Evolutionary conservation across 2,797 vertebrate species (phyloP).

Genomic region (Hephaestus fuliginosus): DNA sequence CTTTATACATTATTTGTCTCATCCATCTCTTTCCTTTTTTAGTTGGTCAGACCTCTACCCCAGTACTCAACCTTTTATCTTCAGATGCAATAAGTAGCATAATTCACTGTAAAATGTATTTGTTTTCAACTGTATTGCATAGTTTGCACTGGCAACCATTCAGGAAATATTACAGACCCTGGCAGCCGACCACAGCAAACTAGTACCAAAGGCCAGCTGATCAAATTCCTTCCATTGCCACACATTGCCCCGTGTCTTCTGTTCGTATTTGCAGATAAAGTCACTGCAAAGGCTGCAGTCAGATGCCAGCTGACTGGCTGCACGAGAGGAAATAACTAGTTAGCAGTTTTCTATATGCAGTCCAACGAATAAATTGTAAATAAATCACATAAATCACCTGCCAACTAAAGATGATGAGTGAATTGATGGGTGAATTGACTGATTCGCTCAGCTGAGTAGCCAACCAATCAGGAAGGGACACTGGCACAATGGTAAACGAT

Average conservation of each 20-base stretch:
- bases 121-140: not conserved
- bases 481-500: not conserved
- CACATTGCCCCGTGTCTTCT: not conserved
- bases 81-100: not conserved
- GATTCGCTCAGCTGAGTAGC: not conserved
- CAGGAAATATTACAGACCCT: not conserved
- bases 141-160: not conserved
- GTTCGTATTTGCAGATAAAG: conserved; percentile 1
- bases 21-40: conserved; percentile 13
- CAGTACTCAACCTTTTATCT: conserved; percentile 11
- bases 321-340: not conserved
- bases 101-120: not conserved
- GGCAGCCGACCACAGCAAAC: not conserved
- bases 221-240: not conserved
- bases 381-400: not conserved
- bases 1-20: conserved; percentile 45
- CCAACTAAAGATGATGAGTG: not conserved
- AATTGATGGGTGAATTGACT: not conserved
- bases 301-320: not conserved
- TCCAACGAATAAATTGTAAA: not conserved
- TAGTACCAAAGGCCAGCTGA: not conserved
- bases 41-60: conserved; percentile 11
- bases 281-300: not conserved
- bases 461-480: not conserved
- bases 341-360: not conserved